A percentile compares a stretch with the other conserved stretches of the same genome.
These are phyloP conservation scores for Aurelia aurita DNA, from an alignment of 30 jellyfish, hydroid and myxozoan genomes.

Conservation along the genomic window DNA sequence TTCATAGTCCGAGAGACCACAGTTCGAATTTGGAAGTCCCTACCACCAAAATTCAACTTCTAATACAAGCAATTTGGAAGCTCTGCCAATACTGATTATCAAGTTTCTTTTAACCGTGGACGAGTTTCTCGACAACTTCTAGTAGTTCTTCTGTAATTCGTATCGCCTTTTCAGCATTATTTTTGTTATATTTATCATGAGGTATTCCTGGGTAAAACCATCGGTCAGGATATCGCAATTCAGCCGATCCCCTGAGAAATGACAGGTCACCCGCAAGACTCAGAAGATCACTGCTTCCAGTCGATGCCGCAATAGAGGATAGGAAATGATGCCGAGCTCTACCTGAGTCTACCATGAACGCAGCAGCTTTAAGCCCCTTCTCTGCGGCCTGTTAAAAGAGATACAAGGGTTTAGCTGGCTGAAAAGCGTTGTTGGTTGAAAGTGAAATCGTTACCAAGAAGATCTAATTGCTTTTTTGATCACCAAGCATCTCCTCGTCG, in stretches of 20 bases:
- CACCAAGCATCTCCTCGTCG: too few species aligned
- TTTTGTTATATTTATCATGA: slow-evolving; percentile 37
- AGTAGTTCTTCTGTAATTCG: background rate
- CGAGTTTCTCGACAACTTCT: background rate
- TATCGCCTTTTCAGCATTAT: slow-evolving; percentile 47
- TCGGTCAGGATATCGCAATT: slow-evolving; percentile 61
- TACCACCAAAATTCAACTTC: too few species aligned
- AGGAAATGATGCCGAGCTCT: slow-evolving; percentile 4
- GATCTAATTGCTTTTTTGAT: too few species aligned
- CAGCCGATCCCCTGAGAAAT: slow-evolving; percentile 38
- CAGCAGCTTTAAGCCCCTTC: slow-evolving; percentile 78
- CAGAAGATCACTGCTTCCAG: background rate
- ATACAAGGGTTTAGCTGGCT: too few species aligned
- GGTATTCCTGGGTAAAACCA: slow-evolving; percentile 56
- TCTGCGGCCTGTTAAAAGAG: slow-evolving; percentile 55
- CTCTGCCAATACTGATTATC: too few species aligned
- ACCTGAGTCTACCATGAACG: slow-evolving; percentile 30
- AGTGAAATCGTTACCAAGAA: too few species aligned
- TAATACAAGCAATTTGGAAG: too few species aligned
- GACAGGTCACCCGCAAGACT: slow-evolving; percentile 33
- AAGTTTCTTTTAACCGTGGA: too few species aligned
- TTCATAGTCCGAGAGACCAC: too few species aligned
- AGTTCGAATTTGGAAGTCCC: too few species aligned
- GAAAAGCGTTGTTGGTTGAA: too few species aligned
- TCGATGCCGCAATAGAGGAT: background rate